Percentiles rank a stretch among this genome's conserved stretches.
phyloP scores from a whole-genome alignment of 2,888 invertebrate species.

The Proisotoma minuta region DNA sequence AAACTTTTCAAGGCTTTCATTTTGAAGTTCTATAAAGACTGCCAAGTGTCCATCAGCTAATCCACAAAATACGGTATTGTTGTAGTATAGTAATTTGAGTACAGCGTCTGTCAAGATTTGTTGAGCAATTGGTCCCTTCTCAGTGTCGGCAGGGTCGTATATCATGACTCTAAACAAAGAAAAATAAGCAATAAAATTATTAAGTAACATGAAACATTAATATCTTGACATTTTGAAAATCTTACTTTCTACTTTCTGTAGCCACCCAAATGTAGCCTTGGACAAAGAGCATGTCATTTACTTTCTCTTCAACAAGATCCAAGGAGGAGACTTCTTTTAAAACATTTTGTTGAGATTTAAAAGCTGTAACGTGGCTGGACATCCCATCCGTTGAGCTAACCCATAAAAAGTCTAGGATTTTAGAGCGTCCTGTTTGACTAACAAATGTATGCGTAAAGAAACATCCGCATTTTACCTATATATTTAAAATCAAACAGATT shows the following conservation, averaged over 20 bases:
- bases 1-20: slow-evolving; percentile 26
- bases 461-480: slow-evolving; percentile 81
- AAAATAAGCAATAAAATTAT: background rate
- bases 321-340: slow-evolving; percentile 68
- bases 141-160: slow-evolving; percentile 79
- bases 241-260: slow-evolving; percentile 69
- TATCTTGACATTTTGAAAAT: background rate
- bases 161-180: slow-evolving; percentile 60
- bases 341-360: slow-evolving; percentile 63
- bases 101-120: slow-evolving; percentile 41
- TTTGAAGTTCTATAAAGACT: slow-evolving; percentile 34
- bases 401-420: slow-evolving; percentile 76
- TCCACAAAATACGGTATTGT: slow-evolving; percentile 41
- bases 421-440: slow-evolving; percentile 57
- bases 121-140: slow-evolving; percentile 50
- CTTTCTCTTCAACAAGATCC: slow-evolving; percentile 69
- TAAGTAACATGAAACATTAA: background rate
- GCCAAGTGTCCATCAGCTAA: slow-evolving; percentile 44
- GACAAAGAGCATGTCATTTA: slow-evolving; percentile 78
- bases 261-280: slow-evolving; percentile 87
- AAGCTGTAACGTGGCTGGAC: slow-evolving; percentile 61
- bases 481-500: slow-evolving; percentile 4
- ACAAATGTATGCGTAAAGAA: slow-evolving; percentile 63
- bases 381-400: slow-evolving; percentile 74
- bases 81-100: slow-evolving; percentile 40